Conservation (phyloP, 2,797 vertebrate genomes). For the Coendou prehensilis region DNA sequence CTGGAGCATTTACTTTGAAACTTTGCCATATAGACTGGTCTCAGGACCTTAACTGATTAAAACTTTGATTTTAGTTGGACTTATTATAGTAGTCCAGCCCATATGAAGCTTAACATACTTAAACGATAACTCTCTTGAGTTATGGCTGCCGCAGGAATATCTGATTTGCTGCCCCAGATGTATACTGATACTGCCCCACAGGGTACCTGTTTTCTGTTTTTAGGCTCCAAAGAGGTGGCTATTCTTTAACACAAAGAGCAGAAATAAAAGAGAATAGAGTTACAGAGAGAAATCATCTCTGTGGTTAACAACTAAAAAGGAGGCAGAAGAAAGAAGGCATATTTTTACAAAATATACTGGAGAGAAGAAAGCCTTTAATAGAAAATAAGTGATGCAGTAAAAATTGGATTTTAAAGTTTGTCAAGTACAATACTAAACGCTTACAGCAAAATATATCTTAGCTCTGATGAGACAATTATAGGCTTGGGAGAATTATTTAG, state of each 20-base stretch:
- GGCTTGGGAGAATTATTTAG: conserved; percentile 27
- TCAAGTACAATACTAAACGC: neutral
- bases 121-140: neutral
- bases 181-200: neutral
- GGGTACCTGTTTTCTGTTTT: neutral
- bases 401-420: conserved; percentile 33
- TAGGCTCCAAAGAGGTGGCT: neutral
- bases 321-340: neutral
- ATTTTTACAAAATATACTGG: neutral
- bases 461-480: neutral
- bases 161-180: neutral
- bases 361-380: neutral
- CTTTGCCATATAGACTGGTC: neutral
- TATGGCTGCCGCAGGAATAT: neutral
- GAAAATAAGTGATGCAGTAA: neutral
- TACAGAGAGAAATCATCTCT: neutral
- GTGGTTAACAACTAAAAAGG: neutral
- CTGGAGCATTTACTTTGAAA: conserved; percentile 24
- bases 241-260: neutral
- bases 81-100: neutral
- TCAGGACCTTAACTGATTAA: conserved; percentile 15
- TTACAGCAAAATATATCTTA: neutral
- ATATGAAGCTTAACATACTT: neutral
- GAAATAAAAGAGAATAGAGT: neutral
- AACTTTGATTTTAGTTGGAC: neutral